Conservation (phyloP, 2,888 invertebrate genomes). For the Pseudoips prasinana region DNA sequence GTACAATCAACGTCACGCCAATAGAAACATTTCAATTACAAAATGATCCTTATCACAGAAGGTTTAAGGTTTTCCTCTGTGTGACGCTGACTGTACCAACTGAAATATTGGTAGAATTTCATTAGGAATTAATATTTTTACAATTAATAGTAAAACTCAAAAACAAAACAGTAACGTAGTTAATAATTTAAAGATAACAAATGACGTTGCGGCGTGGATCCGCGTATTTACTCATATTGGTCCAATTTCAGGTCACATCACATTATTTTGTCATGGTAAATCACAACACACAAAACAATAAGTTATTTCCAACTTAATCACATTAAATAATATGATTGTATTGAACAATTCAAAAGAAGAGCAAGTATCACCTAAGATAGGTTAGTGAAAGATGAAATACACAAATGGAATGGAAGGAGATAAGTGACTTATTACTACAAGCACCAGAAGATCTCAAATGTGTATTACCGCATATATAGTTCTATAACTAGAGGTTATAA, state of each 20-base stretch:
- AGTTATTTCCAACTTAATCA: constrained; percentile 21
- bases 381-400: constrained; percentile 49
- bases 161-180: constrained; percentile 19
- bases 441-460: constrained; percentile 71
- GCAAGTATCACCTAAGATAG: constrained; percentile 19
- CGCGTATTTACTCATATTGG: constrained; percentile 43
- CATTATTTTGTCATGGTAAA: constrained; percentile 51
- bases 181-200: constrained; percentile 19
- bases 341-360: constrained; percentile 13
- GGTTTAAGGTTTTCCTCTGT: no score
- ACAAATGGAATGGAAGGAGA: constrained; percentile 69
- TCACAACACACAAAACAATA: constrained; percentile 39
- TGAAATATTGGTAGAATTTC: no score
- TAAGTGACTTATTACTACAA: constrained; percentile 68
- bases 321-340: constrained; percentile 13
- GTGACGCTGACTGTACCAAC: no score
- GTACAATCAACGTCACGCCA: no score
- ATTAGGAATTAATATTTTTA: neutral
- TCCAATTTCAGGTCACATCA: constrained; percentile 61
- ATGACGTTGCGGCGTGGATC: constrained; percentile 28
- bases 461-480: constrained; percentile 45
- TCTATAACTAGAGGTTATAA: constrained; percentile 39
- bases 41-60: no score
- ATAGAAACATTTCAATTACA: no score
- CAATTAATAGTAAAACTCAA: constrained; percentile 12